Conservation (phyloP, 2,113 vertebrate species). For the Steatornis caripensis region DNA sequence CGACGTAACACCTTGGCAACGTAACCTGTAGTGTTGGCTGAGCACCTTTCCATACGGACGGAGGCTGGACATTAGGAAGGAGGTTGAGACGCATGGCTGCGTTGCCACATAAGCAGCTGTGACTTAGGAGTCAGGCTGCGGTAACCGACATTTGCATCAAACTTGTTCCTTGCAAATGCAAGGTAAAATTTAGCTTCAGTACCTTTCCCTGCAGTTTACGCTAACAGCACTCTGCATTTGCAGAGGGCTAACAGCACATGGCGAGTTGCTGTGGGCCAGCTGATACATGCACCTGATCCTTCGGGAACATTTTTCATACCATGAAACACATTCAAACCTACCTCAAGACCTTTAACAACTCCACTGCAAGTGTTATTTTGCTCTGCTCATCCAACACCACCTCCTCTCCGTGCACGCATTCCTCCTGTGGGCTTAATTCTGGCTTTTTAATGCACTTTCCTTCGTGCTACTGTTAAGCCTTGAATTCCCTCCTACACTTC, state of each 20-base stretch:
- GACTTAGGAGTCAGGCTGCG: background rate
- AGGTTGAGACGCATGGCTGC: background rate
- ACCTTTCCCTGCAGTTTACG: background rate
- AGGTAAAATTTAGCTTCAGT: background rate
- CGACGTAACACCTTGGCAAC: background rate
- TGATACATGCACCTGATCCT: background rate
- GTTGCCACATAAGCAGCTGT: background rate
- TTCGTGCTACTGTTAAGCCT: background rate
- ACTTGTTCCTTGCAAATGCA: background rate
- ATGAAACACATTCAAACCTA: background rate
- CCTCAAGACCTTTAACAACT: background rate
- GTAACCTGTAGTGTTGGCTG: background rate
- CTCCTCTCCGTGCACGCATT: background rate
- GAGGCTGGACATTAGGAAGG: background rate
- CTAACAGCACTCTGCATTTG: background rate
- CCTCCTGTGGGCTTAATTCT: background rate
- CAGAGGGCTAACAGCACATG: background rate
- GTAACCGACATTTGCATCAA: background rate
- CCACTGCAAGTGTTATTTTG: background rate
- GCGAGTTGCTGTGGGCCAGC: background rate
- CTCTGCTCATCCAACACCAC: background rate
- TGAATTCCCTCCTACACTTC: background rate
- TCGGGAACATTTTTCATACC: background rate
- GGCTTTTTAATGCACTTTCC: background rate
- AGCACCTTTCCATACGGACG: background rate